Conservation (phyloP, 2,797 vertebrate species). For the Lepus townsendii region DNA sequence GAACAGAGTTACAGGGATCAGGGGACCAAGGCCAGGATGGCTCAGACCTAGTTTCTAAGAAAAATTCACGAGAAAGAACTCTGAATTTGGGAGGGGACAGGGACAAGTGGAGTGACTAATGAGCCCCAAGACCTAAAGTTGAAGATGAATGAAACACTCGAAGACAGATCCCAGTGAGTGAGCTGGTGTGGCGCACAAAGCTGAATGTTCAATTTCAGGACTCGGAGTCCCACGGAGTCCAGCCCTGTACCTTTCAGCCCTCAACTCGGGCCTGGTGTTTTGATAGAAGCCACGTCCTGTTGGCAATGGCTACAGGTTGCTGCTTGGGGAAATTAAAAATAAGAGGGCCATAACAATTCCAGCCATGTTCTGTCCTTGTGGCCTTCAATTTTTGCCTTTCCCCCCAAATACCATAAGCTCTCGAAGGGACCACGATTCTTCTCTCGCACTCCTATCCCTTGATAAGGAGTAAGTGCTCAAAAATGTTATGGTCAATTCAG, state of each 20-base stretch:
- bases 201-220: not conserved
- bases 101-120: not conserved
- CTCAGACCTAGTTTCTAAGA: not conserved
- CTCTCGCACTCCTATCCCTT: not conserved
- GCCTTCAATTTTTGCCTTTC: not conserved
- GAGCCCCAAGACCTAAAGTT: not conserved
- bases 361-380: too few species aligned
- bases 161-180: slow-evolving; percentile 30
- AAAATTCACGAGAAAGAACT: not conserved
- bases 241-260: not conserved
- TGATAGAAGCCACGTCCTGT: not conserved
- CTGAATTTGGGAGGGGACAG: not conserved
- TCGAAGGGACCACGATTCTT: not conserved
- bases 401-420: not conserved
- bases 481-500: slow-evolving; percentile 42
- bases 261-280: not conserved
- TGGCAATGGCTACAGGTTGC: not conserved
- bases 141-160: slow-evolving; percentile 3
- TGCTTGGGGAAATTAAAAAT: not conserved
- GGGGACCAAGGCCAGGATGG: not conserved
- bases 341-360: not conserved
- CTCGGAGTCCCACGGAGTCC: not conserved
- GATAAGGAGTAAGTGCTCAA: slow-evolving; percentile 5
- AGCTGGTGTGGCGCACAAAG: not conserved
- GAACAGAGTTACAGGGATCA: not conserved